A percentile compares a stretch with the other conserved stretches of the same genome.
Evolutionary conservation across 2,888 invertebrate genomes (phyloP).

Genomic region (Caenorhabditis becei): DNA sequence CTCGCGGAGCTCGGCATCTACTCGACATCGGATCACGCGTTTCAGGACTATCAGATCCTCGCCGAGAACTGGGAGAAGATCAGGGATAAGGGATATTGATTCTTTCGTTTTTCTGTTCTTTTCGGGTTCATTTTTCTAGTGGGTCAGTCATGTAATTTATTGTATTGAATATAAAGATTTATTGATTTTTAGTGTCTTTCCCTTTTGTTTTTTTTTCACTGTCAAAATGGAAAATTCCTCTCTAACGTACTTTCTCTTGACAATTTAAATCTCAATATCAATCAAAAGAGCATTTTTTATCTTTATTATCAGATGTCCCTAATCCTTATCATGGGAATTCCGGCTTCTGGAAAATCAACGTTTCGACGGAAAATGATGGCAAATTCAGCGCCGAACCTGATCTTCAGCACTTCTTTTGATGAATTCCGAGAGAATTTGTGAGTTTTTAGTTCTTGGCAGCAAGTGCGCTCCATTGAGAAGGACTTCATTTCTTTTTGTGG

Average conservation of each 20-base stretch:
- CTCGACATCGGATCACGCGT: conserved; percentile 49
- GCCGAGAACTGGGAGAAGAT: conserved; percentile 61
- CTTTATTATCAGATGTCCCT: conserved; percentile 48
- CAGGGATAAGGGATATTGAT: conserved; percentile 14
- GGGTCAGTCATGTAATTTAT: background rate
- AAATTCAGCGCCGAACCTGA: conserved; percentile 4
- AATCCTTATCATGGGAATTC: conserved; percentile 65
- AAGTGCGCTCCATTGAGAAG: too few species aligned
- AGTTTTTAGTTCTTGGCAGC: too few species aligned
- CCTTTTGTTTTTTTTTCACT: background rate
- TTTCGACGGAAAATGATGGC: conserved; percentile 42
- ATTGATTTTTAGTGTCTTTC: background rate
- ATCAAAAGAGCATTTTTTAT: too few species aligned
- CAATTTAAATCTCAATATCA: too few species aligned
- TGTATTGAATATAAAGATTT: background rate
- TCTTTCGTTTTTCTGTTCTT: conserved; percentile 5
- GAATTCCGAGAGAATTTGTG: conserved; percentile 31
- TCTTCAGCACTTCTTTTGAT: conserved; percentile 52
- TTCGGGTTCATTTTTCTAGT: conserved; percentile 5
- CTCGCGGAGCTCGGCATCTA: conserved; percentile 47
- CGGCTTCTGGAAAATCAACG: conserved; percentile 63
- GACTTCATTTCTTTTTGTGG: too few species aligned
- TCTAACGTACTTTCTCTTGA: background rate
- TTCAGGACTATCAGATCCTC: conserved; percentile 61
- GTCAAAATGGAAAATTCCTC: background rate